Conservation (phyloP, 2,797 vertebrate species). For the Cygnus olor region DNA sequence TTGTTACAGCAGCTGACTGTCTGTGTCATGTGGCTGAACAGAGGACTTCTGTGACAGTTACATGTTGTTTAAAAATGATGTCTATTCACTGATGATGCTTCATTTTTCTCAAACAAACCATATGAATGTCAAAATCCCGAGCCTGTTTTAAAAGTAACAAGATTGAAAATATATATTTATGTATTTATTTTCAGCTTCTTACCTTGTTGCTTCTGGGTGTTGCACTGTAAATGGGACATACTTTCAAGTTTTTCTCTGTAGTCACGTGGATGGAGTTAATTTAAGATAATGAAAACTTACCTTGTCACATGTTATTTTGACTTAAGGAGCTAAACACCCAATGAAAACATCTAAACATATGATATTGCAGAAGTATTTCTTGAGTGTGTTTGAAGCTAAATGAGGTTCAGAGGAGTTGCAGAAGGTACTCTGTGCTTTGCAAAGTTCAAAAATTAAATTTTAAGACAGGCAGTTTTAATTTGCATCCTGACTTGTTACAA, state of each 20-base stretch:
- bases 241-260: not conserved
- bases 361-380: not conserved
- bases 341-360: not conserved
- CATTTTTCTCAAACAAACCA: not conserved
- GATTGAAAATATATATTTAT: not conserved
- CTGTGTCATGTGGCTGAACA: not conserved
- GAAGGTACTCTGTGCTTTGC: not conserved
- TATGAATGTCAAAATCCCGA: not conserved
- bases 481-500: not conserved
- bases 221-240: not conserved
- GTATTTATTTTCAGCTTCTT: not conserved
- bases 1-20: not conserved
- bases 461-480: not conserved
- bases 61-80: not conserved
- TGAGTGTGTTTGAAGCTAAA: not conserved
- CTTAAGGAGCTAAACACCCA: not conserved
- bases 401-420: not conserved
- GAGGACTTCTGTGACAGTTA: not conserved
- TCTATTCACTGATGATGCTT: not conserved
- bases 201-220: not conserved
- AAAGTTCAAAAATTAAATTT: not conserved
- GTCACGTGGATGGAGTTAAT: not conserved
- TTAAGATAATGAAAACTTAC: not conserved
- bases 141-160: not conserved
- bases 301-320: not conserved